Evolutionary conservation across 2,113 vertebrate species (phyloP).

Genomic region (Grantiella picta): DNA sequence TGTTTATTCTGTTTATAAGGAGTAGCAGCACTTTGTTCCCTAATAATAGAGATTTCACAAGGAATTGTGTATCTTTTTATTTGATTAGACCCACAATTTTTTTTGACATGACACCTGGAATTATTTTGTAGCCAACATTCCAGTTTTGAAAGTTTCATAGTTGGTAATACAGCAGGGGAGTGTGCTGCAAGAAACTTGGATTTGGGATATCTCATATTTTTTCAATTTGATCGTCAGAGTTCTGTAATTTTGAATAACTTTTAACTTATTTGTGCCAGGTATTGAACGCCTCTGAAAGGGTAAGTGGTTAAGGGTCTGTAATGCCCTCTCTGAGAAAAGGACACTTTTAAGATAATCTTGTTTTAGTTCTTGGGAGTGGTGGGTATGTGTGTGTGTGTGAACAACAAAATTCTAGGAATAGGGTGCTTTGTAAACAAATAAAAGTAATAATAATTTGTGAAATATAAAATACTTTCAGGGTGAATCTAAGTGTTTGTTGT

Average conservation of each 20-base stretch:
- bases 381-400: neutral
- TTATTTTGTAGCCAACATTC: neutral
- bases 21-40: neutral
- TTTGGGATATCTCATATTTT: neutral
- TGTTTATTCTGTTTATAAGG: neutral
- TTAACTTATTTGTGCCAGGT: neutral
- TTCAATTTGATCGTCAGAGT: neutral
- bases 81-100: neutral
- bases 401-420: neutral
- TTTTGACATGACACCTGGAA: neutral
- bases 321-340: neutral
- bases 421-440: neutral
- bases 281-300: neutral
- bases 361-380: neutral
- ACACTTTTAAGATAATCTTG: neutral
- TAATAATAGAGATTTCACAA: neutral
- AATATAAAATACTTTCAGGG: neutral
- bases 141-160: neutral
- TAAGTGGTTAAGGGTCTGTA: neutral
- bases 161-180: neutral
- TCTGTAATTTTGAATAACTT: neutral
- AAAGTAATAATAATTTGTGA: neutral
- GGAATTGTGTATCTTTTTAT: neutral
- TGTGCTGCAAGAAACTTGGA: neutral
- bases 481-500: neutral